Conservation (phyloP, 2,888 invertebrate species). For the Altica lythri region DNA sequence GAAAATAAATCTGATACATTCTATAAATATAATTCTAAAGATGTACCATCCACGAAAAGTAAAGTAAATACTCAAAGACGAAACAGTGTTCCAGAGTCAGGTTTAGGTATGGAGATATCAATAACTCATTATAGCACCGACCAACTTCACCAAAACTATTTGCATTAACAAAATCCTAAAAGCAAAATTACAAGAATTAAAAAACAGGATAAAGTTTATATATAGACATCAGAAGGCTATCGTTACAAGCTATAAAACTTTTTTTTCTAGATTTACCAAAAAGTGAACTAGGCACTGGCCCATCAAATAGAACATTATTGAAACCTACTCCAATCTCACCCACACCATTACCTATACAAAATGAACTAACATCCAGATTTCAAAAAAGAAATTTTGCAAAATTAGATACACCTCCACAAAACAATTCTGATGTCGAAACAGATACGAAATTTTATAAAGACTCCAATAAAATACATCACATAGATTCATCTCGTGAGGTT, state of each 20-base stretch:
- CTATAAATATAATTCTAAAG: neutral
- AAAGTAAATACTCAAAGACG: neutral
- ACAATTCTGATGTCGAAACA: neutral
- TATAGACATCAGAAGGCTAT: neutral
- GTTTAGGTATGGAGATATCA: neutral
- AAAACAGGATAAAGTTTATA: neutral
- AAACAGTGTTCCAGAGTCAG: neutral
- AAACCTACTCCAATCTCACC: too few relatives aligned
- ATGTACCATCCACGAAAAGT: neutral
- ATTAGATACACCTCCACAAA: neutral
- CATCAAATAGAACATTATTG: too few relatives aligned
- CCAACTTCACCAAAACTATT: neutral
- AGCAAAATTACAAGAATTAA: constrained; percentile 9
- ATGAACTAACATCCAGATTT: neutral
- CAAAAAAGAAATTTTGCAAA: neutral
- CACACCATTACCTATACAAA: too few relatives aligned
- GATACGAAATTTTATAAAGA: neutral
- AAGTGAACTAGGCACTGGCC: too few relatives aligned
- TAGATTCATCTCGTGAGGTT: neutral
- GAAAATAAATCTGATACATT: neutral
- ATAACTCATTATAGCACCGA: neutral
- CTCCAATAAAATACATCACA: neutral
- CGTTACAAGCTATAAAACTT: neutral
- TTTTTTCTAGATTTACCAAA: too few relatives aligned
- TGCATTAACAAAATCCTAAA: constrained; percentile 9